Percentiles rank a stretch among this genome's conserved stretches.
Evolutionary conservation across 1,140 invertebrate genomes (phyloP).

Genomic region (Diabrotica undecimpunctata): DNA sequence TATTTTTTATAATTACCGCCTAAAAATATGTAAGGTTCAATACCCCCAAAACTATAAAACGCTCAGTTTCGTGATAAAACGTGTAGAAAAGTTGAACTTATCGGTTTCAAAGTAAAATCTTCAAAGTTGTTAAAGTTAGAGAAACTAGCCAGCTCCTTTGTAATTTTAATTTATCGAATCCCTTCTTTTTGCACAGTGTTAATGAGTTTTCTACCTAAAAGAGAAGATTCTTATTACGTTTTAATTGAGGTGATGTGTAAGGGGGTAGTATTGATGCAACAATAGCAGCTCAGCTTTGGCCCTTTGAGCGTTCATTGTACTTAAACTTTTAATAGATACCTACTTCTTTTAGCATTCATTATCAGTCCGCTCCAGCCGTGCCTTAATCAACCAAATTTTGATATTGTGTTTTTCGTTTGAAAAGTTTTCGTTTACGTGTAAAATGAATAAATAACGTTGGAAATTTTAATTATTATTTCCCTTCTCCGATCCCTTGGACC

Average conservation of each 20-base stretch:
- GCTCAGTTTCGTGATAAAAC: no score
- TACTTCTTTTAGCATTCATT: constrained; percentile 46
- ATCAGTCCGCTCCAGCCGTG: constrained; percentile 39
- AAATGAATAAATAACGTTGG: constrained; percentile 33
- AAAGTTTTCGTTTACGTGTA: constrained; percentile 31
- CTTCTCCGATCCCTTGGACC: not conserved
- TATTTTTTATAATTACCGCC: no score
- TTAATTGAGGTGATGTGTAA: constrained; percentile 47
- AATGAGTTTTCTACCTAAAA: constrained; percentile 45
- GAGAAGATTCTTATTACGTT: constrained; percentile 46
- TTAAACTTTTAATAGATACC: constrained; percentile 46
- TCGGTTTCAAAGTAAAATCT: constrained; percentile 4
- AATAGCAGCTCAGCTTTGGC: constrained; percentile 26
- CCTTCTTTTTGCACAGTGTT: constrained; percentile 40
- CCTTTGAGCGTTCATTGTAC: constrained; percentile 40
- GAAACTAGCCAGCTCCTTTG: constrained; percentile 17
- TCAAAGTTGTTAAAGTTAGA: constrained; percentile 7
- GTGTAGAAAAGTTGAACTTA: no score
- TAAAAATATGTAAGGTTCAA: no score
- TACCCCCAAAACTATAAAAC: no score
- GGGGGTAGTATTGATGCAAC: constrained; percentile 40
- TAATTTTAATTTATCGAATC: constrained; percentile 37
- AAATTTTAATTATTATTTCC: constrained; percentile 37
- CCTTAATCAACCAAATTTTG: constrained; percentile 45
- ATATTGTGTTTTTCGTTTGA: constrained; percentile 39